Evolutionary conservation across 2,888 invertebrate genomes (phyloP).

Genomic region (Cantharis rustica): DNA sequence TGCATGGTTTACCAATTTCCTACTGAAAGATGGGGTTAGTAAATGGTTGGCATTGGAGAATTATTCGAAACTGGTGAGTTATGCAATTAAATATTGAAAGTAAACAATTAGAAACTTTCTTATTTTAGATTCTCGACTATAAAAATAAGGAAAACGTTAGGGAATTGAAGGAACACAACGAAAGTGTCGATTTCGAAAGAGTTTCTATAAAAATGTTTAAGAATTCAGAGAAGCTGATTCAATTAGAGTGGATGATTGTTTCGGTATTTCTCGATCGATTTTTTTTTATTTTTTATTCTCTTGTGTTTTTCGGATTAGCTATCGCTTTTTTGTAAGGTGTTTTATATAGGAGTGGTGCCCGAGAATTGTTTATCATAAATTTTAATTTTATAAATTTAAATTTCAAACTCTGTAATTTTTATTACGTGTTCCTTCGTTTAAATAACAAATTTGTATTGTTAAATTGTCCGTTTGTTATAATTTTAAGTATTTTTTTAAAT

Average conservation of each 20-base stretch:
- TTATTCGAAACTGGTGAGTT: neutral
- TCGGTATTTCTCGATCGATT: neutral
- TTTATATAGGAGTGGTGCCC: neutral
- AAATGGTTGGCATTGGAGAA: slow-evolving; percentile 10
- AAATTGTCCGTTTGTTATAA: neutral
- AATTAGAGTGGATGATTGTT: neutral
- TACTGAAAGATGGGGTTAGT: neutral
- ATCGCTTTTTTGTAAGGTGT: slow-evolving; percentile 50
- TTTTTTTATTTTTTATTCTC: slow-evolving; percentile 61
- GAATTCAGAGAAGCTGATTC: slow-evolving; percentile 35
- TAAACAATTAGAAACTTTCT: neutral
- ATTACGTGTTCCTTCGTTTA: neutral
- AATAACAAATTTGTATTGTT: neutral
- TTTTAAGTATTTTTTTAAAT: neutral
- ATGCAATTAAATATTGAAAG: neutral
- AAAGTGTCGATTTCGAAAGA: slow-evolving; percentile 52
- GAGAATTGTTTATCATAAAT: neutral
- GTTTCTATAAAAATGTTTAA: slow-evolving; percentile 34
- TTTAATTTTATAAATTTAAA: neutral
- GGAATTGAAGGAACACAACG: slow-evolving; percentile 49
- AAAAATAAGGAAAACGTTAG: slow-evolving; percentile 49
- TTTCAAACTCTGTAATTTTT: neutral
- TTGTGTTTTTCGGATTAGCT: slow-evolving; percentile 60
- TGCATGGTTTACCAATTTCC: neutral
- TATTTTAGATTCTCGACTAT: neutral